phyloP scores from a whole-genome alignment of 2,888 invertebrate species.

The Athalia cordata region DNA sequence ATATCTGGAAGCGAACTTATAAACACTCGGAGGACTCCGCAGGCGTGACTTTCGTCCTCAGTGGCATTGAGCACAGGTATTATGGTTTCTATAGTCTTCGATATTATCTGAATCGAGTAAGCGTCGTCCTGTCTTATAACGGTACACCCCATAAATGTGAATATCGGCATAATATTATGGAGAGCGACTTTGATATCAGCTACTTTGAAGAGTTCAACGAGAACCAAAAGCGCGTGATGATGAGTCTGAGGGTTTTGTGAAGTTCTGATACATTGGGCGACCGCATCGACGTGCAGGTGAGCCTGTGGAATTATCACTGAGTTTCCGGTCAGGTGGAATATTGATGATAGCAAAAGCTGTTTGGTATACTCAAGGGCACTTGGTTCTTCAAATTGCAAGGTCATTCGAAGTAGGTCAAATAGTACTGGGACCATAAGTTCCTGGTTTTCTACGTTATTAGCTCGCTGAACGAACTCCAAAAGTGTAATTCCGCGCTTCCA shows the following conservation, averaged over 20 bases:
- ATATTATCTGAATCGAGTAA: conserved; percentile 95
- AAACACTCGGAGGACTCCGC: conserved; percentile 89
- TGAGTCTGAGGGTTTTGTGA: conserved; percentile 97
- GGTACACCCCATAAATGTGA: conserved; percentile 97
- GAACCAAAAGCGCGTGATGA: conserved; percentile 90
- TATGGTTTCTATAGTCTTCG: conserved; percentile 91
- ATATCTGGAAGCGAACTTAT: conserved; percentile 93
- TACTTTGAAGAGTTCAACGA: conserved; percentile 77
- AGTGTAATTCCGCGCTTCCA: conserved; percentile 89
- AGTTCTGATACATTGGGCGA: conserved; percentile 92
- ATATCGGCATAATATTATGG: conserved; percentile 96
- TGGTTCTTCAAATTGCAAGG: conserved; percentile 88
- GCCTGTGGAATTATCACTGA: conserved; percentile 71
- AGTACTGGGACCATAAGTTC: conserved; percentile 82
- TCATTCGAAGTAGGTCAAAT: conserved; percentile 87
- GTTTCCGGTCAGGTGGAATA: conserved; percentile 76
- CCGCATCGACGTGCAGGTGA: conserved; percentile 81
- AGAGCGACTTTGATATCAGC: conserved; percentile 73
- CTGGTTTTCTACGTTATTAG: conserved; percentile 84
- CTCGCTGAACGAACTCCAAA: conserved; percentile 89
- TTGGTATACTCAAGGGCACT: conserved; percentile 90
- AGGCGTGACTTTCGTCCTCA: conserved; percentile 73
- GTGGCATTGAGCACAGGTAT: conserved; percentile 84
- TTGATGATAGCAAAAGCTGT: conserved; percentile 86
- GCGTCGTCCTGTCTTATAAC: conserved; percentile 95